These are phyloP conservation scores for Puntigrus tetrazona DNA, from an alignment of 2,113 vertebrate genomes.

Conservation along the genomic window DNA sequence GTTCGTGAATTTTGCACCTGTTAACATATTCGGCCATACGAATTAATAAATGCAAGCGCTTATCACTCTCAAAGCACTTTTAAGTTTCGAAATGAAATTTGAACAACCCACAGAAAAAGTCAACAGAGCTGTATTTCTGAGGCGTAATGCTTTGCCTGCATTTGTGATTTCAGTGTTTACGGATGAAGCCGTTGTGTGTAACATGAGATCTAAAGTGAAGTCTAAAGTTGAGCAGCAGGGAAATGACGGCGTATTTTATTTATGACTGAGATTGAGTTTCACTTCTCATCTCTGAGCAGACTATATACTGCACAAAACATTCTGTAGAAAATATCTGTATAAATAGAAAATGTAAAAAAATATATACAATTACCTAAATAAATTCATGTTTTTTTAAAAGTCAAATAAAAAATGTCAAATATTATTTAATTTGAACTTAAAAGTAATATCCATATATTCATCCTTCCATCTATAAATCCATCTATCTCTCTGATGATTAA, in stretches of 20 bases:
- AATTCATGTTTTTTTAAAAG: too few relatives aligned
- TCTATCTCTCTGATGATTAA: too few relatives aligned
- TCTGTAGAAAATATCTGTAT: too few relatives aligned
- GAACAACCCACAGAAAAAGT: neutral
- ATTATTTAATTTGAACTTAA: too few relatives aligned
- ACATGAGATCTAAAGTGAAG: conserved; percentile 26
- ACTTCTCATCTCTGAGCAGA: neutral
- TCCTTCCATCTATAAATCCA: too few relatives aligned
- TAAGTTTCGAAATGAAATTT: neutral
- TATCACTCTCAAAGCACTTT: neutral
- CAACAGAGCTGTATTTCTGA: neutral
- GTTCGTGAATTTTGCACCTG: conserved; percentile 91
- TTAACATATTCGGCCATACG: neutral
- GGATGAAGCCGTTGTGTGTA: neutral
- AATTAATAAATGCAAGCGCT: neutral
- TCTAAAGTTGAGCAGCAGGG: neutral
- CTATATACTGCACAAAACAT: neutral
- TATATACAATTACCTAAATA: too few relatives aligned
- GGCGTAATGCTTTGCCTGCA: neutral
- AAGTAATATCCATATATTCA: too few relatives aligned
- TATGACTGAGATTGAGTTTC: conserved; percentile 36
- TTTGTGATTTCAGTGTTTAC: conserved; percentile 28
- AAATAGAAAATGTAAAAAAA: too few relatives aligned
- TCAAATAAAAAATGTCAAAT: too few relatives aligned
- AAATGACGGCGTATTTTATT: conserved; percentile 56